Base-by-base conservation (phyloP, 2,113 vertebrate species). In the Sphyrna mokarran region DNA sequence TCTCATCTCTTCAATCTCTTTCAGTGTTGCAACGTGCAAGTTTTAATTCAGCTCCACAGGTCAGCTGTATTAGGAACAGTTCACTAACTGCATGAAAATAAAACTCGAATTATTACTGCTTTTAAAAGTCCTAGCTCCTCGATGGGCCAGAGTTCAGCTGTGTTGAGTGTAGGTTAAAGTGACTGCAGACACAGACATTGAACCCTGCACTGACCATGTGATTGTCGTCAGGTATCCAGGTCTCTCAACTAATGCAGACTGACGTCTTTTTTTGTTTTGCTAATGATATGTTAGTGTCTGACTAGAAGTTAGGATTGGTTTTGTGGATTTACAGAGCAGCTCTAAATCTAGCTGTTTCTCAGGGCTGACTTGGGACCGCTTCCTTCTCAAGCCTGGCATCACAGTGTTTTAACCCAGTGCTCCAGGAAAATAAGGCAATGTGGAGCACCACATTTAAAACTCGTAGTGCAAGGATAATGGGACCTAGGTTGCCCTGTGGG, bases 71-170 rank as follows among this genome's bases (percentile, higher is more conserved):
- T 95, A 70, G 69, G 40, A 95, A 95, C 87, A 61, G 94, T 48
- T 72, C 23, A 95, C 69, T 72, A 95, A 90, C 54, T 72, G 94
- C 94, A 95, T 95, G 94, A 95, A 72, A 95, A 72, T 95, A 48
- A 95, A 95, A 72, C 68, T 68, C 94, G 18, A 69, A 40, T 26
- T 95, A 70, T 48, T 54, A 26, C 94, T 26, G 94, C 69, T 95
- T 72, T 72, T 95, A 43, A 95, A 91, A 72, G 69, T 95, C 5
- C 69, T 69, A 26, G 68, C 69, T 95, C 69, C 43, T 29, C 29
- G 23, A 54, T 69, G 93, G 70, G 40, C 66, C 29, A 37, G n/a
- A 29, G 22, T 69, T 95, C 72, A 33, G 23, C 94, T 72, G 68
- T 95, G 93, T 95, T 95, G 72, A 29, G 23, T 72, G 43, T 95